Percentiles rank a stretch among this genome's conserved stretches.
phyloP scores from a whole-genome alignment of 2,113 vertebrate genomes.

The Xiphophorus hellerii region DNA sequence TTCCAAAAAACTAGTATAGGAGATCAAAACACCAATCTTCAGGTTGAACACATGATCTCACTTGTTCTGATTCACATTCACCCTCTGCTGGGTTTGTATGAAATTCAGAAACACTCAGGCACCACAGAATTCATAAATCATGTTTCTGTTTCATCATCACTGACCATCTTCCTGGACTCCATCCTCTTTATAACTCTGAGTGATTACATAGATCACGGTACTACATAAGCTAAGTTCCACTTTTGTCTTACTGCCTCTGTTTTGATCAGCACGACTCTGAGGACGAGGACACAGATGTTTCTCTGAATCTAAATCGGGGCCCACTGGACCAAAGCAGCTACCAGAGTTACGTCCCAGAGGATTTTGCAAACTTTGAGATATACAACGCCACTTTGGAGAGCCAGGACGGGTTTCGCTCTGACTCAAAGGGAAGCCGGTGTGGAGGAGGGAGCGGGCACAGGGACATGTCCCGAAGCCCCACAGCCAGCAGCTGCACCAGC shows the following conservation, averaged over 20 bases:
- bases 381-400: constrained; percentile 94
- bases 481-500: constrained; percentile 95
- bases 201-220: neutral
- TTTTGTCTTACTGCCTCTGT: constrained; percentile 51
- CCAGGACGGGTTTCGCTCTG: constrained; percentile 80
- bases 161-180: constrained; percentile 31
- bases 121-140: constrained; percentile 3
- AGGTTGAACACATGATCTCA: neutral
- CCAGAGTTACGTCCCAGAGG: constrained; percentile 89
- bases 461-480: constrained; percentile 91
- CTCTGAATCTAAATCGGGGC: constrained; percentile 68
- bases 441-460: constrained; percentile 81
- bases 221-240: neutral
- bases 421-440: constrained; percentile 78
- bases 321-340: constrained; percentile 76
- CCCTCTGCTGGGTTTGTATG: neutral
- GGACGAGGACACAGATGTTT: constrained; percentile 84
- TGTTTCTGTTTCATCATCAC: constrained; percentile 36
- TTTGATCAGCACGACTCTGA: constrained; percentile 88
- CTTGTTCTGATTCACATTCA: neutral
- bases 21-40: neutral
- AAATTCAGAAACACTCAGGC: neutral
- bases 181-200: constrained; percentile 2
- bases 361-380: constrained; percentile 97
- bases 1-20: no score